Evolutionary conservation across 1,140 invertebrate genomes (phyloP), one percentile per base, ranked within the genome.

Genomic region (Drosophila kohkoa): DNA sequence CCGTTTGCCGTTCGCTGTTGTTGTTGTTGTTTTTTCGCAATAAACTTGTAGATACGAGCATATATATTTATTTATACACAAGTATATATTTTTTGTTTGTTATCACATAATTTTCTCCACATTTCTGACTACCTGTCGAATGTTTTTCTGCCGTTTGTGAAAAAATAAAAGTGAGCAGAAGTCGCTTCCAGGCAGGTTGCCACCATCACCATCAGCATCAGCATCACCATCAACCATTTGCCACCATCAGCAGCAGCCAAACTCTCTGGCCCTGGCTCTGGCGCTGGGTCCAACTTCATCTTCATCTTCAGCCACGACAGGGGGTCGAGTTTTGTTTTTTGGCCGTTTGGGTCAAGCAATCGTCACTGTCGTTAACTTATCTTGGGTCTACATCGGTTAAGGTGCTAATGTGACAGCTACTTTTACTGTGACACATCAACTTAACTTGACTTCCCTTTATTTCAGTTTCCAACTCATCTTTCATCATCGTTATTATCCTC

Each of bases 381-480:
- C 83, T 88, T 1, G 83, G 85, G 80, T 77, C 81, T 80, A 83
- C 67, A 89, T 89, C 83, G 70, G 69, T 69, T 55, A 67, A 88
- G 85, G 83, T 88, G 83, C 83, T 88, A 88, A 88, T 88, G 85
- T 89, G 83, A 83, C 83, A 88, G 83, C 83, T 81, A 88, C 85
- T 83, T 73, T 83, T 83, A 62, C 74, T 63, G 59, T 28, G 16
- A 54, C 65, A 45, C 38, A 49, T 62, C 16, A 55, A 51, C 49
- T 67, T 54, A 55, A 46, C 41, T 64, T 43, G 46, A 51, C 59
- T 51, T 48, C 20, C 25, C 20, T 49, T 48, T 10, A 49, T 10
- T 49, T 30, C 20, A 45, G 30, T 55, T 45, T 1, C n/a, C 46
- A 25, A 46, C 15, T 57, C 16, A 38, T 30, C 49, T 45, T 38